Base-by-base conservation (phyloP, 2,113 vertebrate species). In the Pachypanchax playfairii region DNA sequence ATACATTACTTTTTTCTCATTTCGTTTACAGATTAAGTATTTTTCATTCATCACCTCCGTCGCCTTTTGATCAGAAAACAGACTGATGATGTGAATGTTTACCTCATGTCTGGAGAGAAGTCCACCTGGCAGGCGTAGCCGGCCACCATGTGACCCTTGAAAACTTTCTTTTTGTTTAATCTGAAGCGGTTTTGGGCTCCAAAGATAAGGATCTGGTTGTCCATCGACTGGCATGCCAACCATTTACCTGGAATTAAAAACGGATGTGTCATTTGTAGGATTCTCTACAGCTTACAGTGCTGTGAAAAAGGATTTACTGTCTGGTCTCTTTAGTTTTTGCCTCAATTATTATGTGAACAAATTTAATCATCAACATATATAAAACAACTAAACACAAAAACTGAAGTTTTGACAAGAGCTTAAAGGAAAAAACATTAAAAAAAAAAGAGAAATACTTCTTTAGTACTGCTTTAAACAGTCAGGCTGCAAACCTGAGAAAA, bases 21-120 rank as follows among this genome's bases (percentile, higher is more conserved):
- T n/a, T n/a, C n/a, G n/a, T n/a, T n/a, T n/a, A n/a, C n/a, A n/a
- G n/a, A n/a, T n/a, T n/a, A n/a, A 29, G 28, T 29, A 7, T 31
- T 31, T 36, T 53, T n/a, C 44, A 42, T 55, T 52, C 25, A 4
- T 4, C 31, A 4, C 0, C 12, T n/a, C n/a, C n/a, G n/a, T n/a
- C n/a, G n/a, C n/a, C n/a, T n/a, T n/a, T 43, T 53, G 4, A 44
- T 58, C 24, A 41, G 3, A 58, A 46, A 58, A 11, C 42, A 50
- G 22, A 46, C 2, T 3, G 14, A 11, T 18, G 55, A 13, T 26
- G 36, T 21, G 1, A 62, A 62, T 0, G 0, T 56, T 83, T 90
- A 98, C 96, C 97, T 99, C 97, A 99, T 99, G 64, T 98, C 97
- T 68, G 97, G 97, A 20, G 96, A 98, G 90, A 99, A 99, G 88